A percentile compares a stretch with the other conserved stretches of the same genome.
Conservation (phyloP, 2,797 vertebrate species). For the Microctenopoma steveboyesi region DNA sequence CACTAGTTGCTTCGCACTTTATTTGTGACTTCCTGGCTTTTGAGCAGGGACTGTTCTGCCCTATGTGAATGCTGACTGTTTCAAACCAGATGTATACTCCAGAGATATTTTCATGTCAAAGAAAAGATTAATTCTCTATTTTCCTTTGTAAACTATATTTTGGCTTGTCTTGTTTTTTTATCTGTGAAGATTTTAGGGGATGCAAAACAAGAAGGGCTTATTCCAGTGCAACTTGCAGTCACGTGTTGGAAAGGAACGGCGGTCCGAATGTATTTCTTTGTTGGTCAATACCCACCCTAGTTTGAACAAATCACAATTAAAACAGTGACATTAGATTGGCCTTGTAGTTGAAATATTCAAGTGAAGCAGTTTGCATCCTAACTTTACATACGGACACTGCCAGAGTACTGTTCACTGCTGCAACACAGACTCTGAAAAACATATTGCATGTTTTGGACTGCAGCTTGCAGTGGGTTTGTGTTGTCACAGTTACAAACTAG, state of each 20-base stretch:
- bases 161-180: conserved; percentile 63
- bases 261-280: conserved; percentile 68
- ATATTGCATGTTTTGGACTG: conserved; percentile 3
- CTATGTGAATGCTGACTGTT: conserved; percentile 84
- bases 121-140: conserved; percentile 78
- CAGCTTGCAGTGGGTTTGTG: background rate
- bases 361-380: conserved; percentile 19
- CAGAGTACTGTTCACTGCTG: conserved; percentile 3
- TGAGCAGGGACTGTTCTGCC: conserved; percentile 80
- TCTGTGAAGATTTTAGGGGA: conserved; percentile 71
- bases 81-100: conserved; percentile 70
- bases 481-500: background rate
- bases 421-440: conserved; percentile 7
- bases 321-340: conserved; percentile 9
- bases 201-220: conserved; percentile 83
- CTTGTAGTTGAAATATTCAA: background rate
- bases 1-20: conserved; percentile 82
- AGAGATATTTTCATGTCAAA: conserved; percentile 74
- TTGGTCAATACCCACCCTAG: conserved; percentile 10
- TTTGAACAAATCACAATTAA: background rate
- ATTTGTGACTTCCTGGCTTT: conserved; percentile 77
- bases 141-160: conserved; percentile 73
- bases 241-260: conserved; percentile 70
- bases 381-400: conserved; percentile 19
- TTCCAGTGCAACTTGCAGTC: conserved; percentile 78